phyloP scores from a whole-genome alignment of 2,113 vertebrate species.

The Ardeotis arabs region DNA sequence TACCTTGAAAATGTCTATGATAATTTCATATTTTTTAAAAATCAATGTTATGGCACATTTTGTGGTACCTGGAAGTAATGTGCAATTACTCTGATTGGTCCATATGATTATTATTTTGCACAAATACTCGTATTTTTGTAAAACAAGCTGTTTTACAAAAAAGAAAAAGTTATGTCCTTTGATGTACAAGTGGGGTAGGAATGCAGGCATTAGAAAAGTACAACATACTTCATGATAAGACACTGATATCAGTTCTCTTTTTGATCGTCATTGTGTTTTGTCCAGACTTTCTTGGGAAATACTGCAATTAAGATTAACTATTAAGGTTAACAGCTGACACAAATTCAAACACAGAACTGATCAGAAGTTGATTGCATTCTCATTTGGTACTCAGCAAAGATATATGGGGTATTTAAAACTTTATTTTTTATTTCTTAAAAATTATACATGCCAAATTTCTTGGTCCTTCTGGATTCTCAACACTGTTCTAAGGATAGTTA shows the following conservation, averaged over 20 bases:
- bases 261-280: not conserved
- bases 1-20: not conserved
- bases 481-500: not conserved
- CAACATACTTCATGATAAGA: not conserved
- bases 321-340: not conserved
- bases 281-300: not conserved
- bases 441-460: rapidly evolving
- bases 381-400: not conserved
- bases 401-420: not conserved
- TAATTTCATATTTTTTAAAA: not conserved
- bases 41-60: not conserved
- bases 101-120: not conserved
- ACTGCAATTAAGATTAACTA: not conserved
- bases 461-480: not conserved
- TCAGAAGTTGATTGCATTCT: not conserved
- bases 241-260: not conserved
- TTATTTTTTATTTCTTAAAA: not conserved
- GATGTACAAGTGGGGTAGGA: not conserved
- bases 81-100: not conserved
- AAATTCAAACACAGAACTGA: not conserved
- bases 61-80: not conserved
- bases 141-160: not conserved
- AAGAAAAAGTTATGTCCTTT: too few species aligned
- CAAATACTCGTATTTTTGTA: not conserved
- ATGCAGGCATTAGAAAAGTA: not conserved